Base-by-base conservation (phyloP, 2,113 vertebrate genomes). In the Dinomys branickii region DNA sequence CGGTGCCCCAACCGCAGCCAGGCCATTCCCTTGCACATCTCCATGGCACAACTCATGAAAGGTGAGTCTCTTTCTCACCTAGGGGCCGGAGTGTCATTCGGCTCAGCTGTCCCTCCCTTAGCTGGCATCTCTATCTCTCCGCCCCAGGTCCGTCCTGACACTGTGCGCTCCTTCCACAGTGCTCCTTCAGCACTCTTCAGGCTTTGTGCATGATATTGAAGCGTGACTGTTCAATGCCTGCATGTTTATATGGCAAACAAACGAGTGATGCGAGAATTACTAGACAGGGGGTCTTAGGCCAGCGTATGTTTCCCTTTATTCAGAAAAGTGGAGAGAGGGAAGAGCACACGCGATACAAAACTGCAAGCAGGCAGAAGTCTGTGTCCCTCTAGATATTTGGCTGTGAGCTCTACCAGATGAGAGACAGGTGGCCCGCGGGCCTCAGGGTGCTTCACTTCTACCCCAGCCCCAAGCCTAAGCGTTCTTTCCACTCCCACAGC, bases 291-390 rank as follows among this genome's bases (percentile, higher is more conserved):
- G 47, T 85, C 92, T 52, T 80, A n/a, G 65, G 61, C n/a, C 58
- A n/a, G 19, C 33, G 69, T 1, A 85, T 80, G 1, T 47, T 69
- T 84, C 19, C 1, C 20, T 91, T 91, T 88, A 54, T 11, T 91
- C 12, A 80, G 88, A 88, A 38, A n/a, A 52, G 2, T n/a, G 0
- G 4, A 52, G 3, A 3, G 1, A 41, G 3, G 17, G 3, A 3
- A 26, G 11, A 56, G 24, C 3, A 6, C 4, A 3, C 30, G 73
- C 28, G n/a, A 75, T 71, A 22, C n/a, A 52, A 85, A 84, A 88
- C 3, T 22, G n/a, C n/a, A 33, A 90, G 63, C 47, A 67, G 38
- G 24, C 41, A 80, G 50, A 35, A 91, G 59, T 87, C 69, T 50
- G 30, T 22, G 50, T 94, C 61, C 80, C 61, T 12, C 30, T 17